Evolutionary conservation across 2,113 vertebrate species (phyloP), one percentile per base, ranked within the genome.

Genomic region (Pachypanchax playfairii): DNA sequence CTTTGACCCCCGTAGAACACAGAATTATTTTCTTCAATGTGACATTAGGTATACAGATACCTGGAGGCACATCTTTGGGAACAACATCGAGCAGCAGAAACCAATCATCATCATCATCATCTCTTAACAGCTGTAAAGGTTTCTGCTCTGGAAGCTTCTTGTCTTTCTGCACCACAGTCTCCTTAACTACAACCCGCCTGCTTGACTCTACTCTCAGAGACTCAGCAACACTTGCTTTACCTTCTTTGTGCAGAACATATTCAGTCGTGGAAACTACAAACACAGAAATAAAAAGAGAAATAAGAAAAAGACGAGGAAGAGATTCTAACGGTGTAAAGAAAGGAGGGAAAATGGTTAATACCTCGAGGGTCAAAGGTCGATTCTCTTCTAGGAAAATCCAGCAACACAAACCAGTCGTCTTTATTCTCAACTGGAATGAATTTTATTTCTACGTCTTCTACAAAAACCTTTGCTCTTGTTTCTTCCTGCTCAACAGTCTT

Each of bases 21-120:
- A 15, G 25, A 17, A 56, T 6, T 5, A 10, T 17, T 9, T 47
- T 47, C 14, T 5, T 56, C 28, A 11, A 21, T 12, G 4, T 21
- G 31, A 51, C 20, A 9, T 31, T 53, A 36, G n/a, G 31, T 44
- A 4, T 20, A 46, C n/a, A n/a, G 22, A 52, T 86, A 88, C 83
- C 86, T 88, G 76, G 73, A 35, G 76, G 67, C 4, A 75, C 49
- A 64, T 66, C 63, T 83, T 61, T 85, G 33, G 85, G 20, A 72
- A 69, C 35, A 54, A 71, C 65, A 57, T 84, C 75, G 63, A 84
- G 75, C 44, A 73, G 54, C 41, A 74, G 18, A 80, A 73, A 85
- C 87, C 89, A 91, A 69, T 88, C 84, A 6, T 91, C 84, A 7
- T 91, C 87, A 0, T 86, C 85, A 35, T 42, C 52, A 10, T 73